Conservation (phyloP, 2,113 vertebrate species). For the Colius striatus region DNA sequence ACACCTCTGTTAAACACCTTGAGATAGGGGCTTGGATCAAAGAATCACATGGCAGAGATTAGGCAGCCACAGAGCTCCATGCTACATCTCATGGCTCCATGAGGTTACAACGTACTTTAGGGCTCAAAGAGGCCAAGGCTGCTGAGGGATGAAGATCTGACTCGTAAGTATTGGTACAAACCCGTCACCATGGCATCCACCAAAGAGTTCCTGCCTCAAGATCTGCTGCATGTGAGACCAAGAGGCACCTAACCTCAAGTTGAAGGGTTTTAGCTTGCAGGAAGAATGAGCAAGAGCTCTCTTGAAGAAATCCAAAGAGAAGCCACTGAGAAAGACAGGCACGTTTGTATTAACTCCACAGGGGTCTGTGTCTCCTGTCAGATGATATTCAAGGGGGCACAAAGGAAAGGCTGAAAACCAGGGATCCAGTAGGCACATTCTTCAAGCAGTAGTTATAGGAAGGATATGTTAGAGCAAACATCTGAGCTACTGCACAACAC, state of each 20-base stretch:
- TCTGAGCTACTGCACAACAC: not conserved
- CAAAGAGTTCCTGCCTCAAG: not conserved
- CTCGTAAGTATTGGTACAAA: not conserved
- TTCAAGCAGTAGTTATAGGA: not conserved
- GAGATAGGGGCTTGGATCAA: not conserved
- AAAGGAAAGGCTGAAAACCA: not conserved
- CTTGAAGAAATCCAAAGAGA: not conserved
- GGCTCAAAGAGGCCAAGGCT: accelerated
- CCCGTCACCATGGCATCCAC: not conserved
- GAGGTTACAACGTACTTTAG: not conserved
- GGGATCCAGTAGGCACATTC: not conserved
- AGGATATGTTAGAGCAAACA: not conserved
- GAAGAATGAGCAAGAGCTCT: not conserved
- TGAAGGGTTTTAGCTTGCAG: not conserved
- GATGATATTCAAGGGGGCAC: not conserved
- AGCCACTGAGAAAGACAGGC: not conserved
- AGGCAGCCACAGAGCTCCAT: not conserved
- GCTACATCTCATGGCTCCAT: not conserved
- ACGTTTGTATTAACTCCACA: not conserved
- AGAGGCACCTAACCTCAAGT: not conserved
- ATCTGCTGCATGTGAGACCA: accelerated
- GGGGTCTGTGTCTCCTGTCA: not conserved
- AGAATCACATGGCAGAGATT: not conserved
- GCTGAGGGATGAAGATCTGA: not conserved
- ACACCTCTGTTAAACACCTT: not conserved